Base-by-base conservation (phyloP, 2,113 vertebrate genomes). In the Regulus satrapa region DNA sequence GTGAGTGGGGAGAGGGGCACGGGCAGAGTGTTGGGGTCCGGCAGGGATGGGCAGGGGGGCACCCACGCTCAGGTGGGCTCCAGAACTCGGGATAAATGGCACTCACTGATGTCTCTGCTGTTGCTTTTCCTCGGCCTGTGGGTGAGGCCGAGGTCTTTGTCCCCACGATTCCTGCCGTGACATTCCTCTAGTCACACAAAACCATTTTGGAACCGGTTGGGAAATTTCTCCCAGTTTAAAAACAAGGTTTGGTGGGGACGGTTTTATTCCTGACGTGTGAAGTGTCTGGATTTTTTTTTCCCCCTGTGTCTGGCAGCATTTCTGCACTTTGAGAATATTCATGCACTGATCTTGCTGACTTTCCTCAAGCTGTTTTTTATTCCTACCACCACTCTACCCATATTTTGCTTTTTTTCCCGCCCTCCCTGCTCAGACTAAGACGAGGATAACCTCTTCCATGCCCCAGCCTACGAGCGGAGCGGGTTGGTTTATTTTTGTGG, bases 321-420 rank as follows among this genome's bases (percentile, higher is more conserved):
- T 49, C 8, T 92, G 46, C 71, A 51, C 88, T 48, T 18, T 11
- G 52, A 18, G 83, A 84, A 89, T 24, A 58, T 79, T 73, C 89
- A 32, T 41, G 16, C 14, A 0, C 56, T 14, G 51, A 29, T 85
- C 58, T 82, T 6, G 36, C 52, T 84, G 76, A 6, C 73, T 91
- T 87, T 29, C 75, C 85, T 58, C 79, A 41, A 90, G 88, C 84
- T 95, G 89, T 61, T 66, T 92, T 92, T 89, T 54, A 54, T 68
- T 85, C 92, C 71, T 49, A 24, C 43, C 34, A 8, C 58, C 46
- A 2, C 38, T 54, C 76, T 38, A 29, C 14, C 75, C 41, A 18
- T 46, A 14, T 1, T 36, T 21, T 20, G 38, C n/a, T 10, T 68
- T 45, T 29, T 2, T 1, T 1, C 1, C 2, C 2, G 6, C 4